Evolutionary conservation across 2,888 invertebrate genomes (phyloP), one percentile per base, ranked within the genome.

Genomic region (Ptilodon capucinus): DNA sequence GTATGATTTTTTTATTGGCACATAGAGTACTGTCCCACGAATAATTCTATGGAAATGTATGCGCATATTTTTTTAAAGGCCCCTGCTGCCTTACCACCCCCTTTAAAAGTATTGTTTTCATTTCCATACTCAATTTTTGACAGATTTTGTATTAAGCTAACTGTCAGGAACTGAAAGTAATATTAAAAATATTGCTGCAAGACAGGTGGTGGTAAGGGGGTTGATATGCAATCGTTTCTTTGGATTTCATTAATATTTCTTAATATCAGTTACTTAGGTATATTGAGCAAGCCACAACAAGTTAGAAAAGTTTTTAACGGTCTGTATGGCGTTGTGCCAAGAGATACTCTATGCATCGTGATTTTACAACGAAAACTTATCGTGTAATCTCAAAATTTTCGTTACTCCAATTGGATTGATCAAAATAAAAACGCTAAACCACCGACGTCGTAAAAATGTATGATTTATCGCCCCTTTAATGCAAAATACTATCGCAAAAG

Each of bases 401-500:
- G 35, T 35, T 42, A 60, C 45, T 57, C 5, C 45, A 46, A 59
- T 43, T 38, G 14, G 16, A 8, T 4, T 47, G 18, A 55, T 54
- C 48, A 52, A 21, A 64, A 51, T 60, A 55, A 54, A 64, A 62
- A 56, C 57, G 39, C 5, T 47, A 32, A 19, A 49, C 25, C 30
- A 16, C 18, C 39, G 30, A 6, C 23, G 47, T 59, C 54, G 52
- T 57, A 54, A 58, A 64, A 57, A 57, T 40, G 60, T 64, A 62
- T 58, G 64, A 68, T 68, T 71, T 66, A 68, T 59, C 48, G 60
- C 56, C 60, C 68, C 68, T 68, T 64, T 53, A 54, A 60, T 57
- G 34, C 47, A 65, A 59, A 64, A 71, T 67, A 71, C 70, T 68
- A 72, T 69, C 60, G 62, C 70, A 65, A 74, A 71, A 73, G 72